Evolutionary conservation across 2,888 invertebrate genomes (phyloP), one percentile per base, ranked within the genome.

Genomic region (Cetonia aurata): DNA sequence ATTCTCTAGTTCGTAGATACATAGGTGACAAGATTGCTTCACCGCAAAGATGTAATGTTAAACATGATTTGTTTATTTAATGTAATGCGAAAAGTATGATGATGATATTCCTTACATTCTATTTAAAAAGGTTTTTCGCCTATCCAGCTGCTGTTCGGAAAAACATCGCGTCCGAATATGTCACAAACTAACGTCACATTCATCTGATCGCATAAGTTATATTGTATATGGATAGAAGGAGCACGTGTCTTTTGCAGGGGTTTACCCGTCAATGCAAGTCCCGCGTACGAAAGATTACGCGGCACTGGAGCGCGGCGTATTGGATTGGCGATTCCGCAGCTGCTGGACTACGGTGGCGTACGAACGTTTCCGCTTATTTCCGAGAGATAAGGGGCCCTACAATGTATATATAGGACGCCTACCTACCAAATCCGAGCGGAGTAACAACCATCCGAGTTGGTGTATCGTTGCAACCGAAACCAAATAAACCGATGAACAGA

Each of bases 341-440:
- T 62, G 62, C 62, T 70, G 70, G 67, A 70, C 4, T 25, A 70
- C 70, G 41, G 19, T 48, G 66, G 50, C 70, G 33, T 66, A 25
- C 70, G 70, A 70, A 70, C 52, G 55, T 41, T 70, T 70, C 70
- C 70, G 70, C 67, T 42, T 67, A 70, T 57, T 67, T 70, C 70
- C 70, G 70, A 70, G 13, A 70, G 70, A 70, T 70, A 70, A 70
- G 59, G 69, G 60, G 31, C 53, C 25, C n/a, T n/a, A n/a, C n/a
- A 25, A 4, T 4, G 25, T 25, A 25, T 25, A 25, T 4, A 25
- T 4, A 25, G 25, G 25, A 25, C 25, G 4, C 25, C 25, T 25
- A 25, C 3, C 3, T 25, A 3, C 25, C n/a, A n/a, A 25, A 25
- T 4, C 3, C 25, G 25, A 25, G 4, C 4, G 25, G 4, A 1